A percentile compares a stretch with the other conserved stretches of the same genome.
Conservation (phyloP, 2,888 invertebrate species). For the Schizaphis graminum region DNA sequence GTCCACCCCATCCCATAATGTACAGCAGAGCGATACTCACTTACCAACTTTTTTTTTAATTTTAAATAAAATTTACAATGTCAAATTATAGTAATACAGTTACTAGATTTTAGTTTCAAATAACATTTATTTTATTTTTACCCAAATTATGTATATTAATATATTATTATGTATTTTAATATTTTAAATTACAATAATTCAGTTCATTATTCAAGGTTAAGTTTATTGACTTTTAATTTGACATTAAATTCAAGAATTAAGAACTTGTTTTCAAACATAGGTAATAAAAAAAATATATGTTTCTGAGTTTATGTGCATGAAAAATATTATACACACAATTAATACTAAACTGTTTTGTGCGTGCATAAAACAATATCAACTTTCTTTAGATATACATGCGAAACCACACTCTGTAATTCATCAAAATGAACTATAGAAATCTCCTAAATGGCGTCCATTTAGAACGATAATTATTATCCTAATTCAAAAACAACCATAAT, state of each 20-base stretch:
- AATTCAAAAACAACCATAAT: neutral
- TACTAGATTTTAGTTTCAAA: too few species aligned
- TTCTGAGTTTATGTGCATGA: neutral
- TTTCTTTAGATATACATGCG: neutral
- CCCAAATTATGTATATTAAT: neutral
- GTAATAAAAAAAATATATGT: neutral
- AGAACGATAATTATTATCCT: neutral
- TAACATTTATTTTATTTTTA: neutral
- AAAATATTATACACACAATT: neutral
- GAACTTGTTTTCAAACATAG: neutral
- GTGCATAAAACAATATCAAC: neutral
- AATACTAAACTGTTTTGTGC: neutral
- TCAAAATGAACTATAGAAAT: neutral
- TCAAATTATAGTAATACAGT: neutral
- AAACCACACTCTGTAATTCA: neutral
- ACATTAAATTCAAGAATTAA: neutral
- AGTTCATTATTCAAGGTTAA: neutral
- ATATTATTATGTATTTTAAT: neutral
- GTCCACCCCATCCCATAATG: too few species aligned
- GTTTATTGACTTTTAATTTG: neutral
- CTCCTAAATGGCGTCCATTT: neutral
- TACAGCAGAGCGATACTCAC: too few species aligned
- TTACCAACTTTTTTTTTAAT: too few species aligned
- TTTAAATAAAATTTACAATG: neutral
- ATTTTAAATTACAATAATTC: neutral